Evolutionary conservation across 2,113 vertebrate species (phyloP).

Genomic region (Embiotoca jacksoni): DNA sequence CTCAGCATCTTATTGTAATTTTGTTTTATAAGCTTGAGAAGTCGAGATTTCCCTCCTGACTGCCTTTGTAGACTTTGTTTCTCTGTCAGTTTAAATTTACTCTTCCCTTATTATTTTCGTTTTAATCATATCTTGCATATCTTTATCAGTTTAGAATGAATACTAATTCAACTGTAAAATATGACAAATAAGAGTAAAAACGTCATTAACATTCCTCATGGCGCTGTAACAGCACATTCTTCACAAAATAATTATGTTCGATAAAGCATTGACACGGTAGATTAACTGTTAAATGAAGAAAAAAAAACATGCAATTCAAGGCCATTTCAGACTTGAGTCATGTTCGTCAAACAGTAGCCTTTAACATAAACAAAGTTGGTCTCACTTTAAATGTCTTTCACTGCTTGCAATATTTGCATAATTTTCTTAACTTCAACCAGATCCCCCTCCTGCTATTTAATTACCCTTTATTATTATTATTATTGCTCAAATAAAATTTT

Average conservation of each 20-base stretch:
- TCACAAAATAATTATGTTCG: neutral
- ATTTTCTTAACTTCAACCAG: conserved; percentile 8
- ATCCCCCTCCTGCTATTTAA: neutral
- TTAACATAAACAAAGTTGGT: neutral
- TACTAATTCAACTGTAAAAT: neutral
- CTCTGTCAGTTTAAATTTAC: neutral
- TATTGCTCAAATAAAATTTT: too few relatives aligned
- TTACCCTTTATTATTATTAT: neutral
- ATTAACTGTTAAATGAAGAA: neutral
- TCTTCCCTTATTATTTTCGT: neutral
- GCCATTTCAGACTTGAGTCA: neutral
- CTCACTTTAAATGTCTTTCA: conserved; percentile 6
- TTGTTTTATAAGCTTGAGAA: neutral
- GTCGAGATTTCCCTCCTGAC: neutral
- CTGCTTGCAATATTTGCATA: neutral
- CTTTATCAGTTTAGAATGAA: neutral
- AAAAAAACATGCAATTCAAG: neutral
- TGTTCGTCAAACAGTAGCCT: neutral
- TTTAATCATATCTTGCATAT: neutral
- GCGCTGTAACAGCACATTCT: neutral
- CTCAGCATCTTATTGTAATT: neutral
- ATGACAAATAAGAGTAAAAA: neutral
- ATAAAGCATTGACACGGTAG: neutral
- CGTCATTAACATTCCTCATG: neutral
- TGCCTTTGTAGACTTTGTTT: neutral